A percentile compares a stretch with the other conserved stretches of the same genome.
Conservation (phyloP, 2,113 vertebrate species). For the Erpornis zantholeuca region DNA sequence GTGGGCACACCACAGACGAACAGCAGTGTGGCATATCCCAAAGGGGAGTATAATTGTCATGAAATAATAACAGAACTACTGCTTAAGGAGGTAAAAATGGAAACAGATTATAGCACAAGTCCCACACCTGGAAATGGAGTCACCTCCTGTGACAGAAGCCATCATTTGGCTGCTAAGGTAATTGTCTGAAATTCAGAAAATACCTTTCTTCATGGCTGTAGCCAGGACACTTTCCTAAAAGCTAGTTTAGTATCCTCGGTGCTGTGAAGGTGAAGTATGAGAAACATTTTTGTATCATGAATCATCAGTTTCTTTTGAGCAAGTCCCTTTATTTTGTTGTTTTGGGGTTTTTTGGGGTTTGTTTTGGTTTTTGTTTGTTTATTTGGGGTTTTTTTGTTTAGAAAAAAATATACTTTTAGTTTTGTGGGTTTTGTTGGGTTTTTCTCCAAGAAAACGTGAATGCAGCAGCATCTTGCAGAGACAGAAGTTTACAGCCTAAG, state of each 20-base stretch:
- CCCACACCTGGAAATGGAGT: fast-evolving
- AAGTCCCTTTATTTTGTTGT: not conserved
- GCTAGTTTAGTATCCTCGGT: not conserved
- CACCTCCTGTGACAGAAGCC: not conserved
- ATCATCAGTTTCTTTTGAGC: not conserved
- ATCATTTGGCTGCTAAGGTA: not conserved
- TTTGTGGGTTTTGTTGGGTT: fast-evolving
- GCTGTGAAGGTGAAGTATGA: not conserved
- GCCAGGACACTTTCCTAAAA: not conserved
- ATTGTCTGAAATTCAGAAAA: not conserved
- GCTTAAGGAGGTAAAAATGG: not conserved
- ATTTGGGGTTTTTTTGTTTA: not conserved
- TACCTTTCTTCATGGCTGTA: not conserved
- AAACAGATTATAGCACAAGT: not conserved
- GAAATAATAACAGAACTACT: not conserved
- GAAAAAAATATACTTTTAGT: not conserved
- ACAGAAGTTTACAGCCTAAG: not conserved
- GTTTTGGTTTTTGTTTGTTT: no score
- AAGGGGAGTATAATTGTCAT: not conserved
- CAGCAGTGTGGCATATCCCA: not conserved
- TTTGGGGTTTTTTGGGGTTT: no score
- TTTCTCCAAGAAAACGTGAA: not conserved
- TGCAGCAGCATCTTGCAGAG: not conserved
- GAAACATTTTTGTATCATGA: not conserved
- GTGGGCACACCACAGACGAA: not conserved